These are phyloP conservation scores for Lamellibrachia luymesi DNA, from an alignment of 1,140 invertebrate genomes.

Conservation along the genomic window DNA sequence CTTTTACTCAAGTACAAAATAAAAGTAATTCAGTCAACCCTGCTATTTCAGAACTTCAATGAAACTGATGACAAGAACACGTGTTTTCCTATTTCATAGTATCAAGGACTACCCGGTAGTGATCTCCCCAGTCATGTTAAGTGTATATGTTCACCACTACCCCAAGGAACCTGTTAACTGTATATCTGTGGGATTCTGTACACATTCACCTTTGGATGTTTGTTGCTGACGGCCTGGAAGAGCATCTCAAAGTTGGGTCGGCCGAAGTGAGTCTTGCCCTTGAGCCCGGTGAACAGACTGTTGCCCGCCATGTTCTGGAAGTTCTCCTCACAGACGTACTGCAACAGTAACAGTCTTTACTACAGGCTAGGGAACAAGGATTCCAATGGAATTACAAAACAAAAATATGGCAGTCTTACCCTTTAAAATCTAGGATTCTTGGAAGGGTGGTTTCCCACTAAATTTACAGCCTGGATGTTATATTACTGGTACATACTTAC, in stretches of 20 bases:
- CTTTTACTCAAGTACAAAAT: too few relatives aligned
- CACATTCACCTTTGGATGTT: constrained; percentile 90
- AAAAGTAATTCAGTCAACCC: too few relatives aligned
- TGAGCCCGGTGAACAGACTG: constrained; percentile 95
- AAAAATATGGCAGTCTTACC: too few relatives aligned
- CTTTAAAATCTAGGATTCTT: too few relatives aligned
- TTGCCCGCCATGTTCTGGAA: constrained; percentile 94
- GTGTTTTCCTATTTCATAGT: constrained; percentile 17
- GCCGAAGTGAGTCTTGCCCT: constrained; percentile 94
- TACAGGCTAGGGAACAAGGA: too few relatives aligned
- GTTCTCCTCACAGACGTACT: constrained; percentile 99
- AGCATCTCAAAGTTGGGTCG: constrained; percentile 97
- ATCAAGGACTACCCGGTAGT: background rate
- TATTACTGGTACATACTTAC: constrained; percentile 35
- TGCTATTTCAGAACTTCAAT: background rate
- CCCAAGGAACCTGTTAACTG: too few relatives aligned
- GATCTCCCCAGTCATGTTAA: background rate
- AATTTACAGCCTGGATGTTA: constrained; percentile 49
- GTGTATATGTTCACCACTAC: too few relatives aligned
- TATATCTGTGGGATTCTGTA: too few relatives aligned
- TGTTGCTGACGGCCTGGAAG: constrained; percentile 94
- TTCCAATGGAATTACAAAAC: too few relatives aligned
- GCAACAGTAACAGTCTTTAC: too few relatives aligned
- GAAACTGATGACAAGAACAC: background rate
- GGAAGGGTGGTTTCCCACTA: too few relatives aligned